Conservation (phyloP, 2,113 vertebrate species). For the Acrocephalus kingi region DNA sequence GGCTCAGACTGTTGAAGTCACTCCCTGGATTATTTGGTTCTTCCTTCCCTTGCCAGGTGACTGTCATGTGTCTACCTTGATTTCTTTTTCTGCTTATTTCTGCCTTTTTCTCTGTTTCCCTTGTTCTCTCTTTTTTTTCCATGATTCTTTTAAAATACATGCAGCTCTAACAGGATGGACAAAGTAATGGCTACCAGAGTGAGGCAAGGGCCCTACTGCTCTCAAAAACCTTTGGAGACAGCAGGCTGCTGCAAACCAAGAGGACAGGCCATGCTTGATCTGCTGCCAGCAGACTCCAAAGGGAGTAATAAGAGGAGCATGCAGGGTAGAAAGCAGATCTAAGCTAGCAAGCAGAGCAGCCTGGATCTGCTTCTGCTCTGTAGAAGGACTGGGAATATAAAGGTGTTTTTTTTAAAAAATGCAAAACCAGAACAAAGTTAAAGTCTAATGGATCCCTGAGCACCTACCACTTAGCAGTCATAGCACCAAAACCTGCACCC, state of each 20-base stretch:
- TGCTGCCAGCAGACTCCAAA: conserved; percentile 8
- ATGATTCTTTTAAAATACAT: not conserved
- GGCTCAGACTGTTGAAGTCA: not conserved
- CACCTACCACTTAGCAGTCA: not conserved
- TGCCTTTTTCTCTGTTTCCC: not conserved
- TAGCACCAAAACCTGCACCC: not conserved
- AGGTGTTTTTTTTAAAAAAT: not conserved
- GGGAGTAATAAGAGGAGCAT: not conserved
- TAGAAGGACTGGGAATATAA: not conserved
- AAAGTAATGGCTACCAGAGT: not conserved
- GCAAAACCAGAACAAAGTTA: not conserved
- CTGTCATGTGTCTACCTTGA: not conserved
- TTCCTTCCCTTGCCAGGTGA: not conserved
- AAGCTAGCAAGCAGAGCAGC: not conserved
- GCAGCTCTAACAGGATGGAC: not conserved
- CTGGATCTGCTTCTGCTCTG: not conserved
- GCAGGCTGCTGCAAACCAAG: conserved; percentile 14
- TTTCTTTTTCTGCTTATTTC: not conserved
- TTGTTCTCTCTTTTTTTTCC: not conserved
- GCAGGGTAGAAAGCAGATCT: not conserved
- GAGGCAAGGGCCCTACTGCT: not conserved
- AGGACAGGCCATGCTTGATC: not conserved
- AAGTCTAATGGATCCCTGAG: not conserved
- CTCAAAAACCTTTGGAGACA: not conserved
- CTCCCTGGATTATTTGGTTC: not conserved